A percentile compares a stretch with the other conserved stretches of the same genome.
These are phyloP conservation scores for Phalacrocorax carbo DNA, from an alignment of 2,113 vertebrate species.

Conservation along the genomic window DNA sequence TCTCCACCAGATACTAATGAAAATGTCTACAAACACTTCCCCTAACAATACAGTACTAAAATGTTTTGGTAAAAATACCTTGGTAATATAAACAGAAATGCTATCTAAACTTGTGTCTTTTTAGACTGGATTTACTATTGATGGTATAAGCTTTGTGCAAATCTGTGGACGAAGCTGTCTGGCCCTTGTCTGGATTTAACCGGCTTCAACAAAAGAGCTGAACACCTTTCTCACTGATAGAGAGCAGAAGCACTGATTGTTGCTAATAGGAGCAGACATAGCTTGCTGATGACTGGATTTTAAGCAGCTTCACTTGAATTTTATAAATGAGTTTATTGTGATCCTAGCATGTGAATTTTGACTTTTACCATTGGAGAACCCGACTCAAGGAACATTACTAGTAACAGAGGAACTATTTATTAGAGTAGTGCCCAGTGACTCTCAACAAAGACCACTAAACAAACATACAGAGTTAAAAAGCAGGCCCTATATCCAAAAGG, in stretches of 20 bases:
- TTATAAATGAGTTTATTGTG: slow-evolving; percentile 7
- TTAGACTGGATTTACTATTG: slow-evolving; percentile 74
- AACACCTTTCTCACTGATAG: slow-evolving; percentile 77
- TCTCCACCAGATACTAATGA: neutral
- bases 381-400: neutral
- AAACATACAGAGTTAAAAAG: neutral
- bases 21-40: neutral
- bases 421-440: neutral
- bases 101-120: slow-evolving; percentile 69
- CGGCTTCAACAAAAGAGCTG: slow-evolving; percentile 73
- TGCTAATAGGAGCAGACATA: slow-evolving; percentile 76
- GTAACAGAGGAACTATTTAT: neutral
- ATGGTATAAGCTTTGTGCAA: slow-evolving; percentile 76
- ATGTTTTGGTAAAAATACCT: slow-evolving; percentile 68
- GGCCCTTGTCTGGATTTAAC: slow-evolving; percentile 76
- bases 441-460: neutral
- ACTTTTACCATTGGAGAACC: neutral
- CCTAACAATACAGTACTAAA: slow-evolving; percentile 32
- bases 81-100: slow-evolving; percentile 66
- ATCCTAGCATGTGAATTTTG: slow-evolving; percentile 12
- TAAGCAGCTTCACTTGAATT: slow-evolving; percentile 73
- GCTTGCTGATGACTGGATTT: slow-evolving; percentile 78
- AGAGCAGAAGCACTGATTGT: slow-evolving; percentile 38
- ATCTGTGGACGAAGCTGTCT: slow-evolving; percentile 78
- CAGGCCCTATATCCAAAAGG: neutral